Evolutionary conservation across 2,888 invertebrate species (phyloP).

Genomic region (Tubiluchus corallicola): DNA sequence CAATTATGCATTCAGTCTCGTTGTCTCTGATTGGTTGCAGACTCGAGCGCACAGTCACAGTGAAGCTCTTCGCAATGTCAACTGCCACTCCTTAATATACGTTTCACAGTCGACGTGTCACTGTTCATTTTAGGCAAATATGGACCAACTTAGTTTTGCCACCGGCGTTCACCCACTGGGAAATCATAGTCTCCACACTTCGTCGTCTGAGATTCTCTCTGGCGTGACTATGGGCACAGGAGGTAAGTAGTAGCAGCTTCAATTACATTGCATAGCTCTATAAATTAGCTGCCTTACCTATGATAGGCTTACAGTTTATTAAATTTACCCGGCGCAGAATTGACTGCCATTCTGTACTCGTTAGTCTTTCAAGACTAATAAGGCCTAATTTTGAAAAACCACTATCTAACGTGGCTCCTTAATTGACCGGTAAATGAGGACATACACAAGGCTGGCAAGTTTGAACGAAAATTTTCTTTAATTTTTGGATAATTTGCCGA

Average conservation of each 20-base stretch:
- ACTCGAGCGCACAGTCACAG: too few relatives aligned
- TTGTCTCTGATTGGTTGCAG: too few relatives aligned
- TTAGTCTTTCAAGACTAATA: neutral
- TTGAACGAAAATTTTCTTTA: too few relatives aligned
- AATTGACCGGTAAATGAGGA: too few relatives aligned
- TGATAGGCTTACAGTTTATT: conserved; percentile 19
- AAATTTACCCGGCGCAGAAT: conserved; percentile 19
- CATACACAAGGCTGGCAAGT: too few relatives aligned
- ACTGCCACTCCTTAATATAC: too few relatives aligned
- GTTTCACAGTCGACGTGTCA: too few relatives aligned
- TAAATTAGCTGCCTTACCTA: conserved; percentile 16
- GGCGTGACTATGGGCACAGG: neutral
- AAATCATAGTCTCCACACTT: neutral
- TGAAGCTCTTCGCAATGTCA: too few relatives aligned
- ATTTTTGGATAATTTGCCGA: too few relatives aligned
- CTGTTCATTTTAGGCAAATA: neutral
- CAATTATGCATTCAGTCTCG: too few relatives aligned
- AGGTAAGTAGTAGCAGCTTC: neutral
- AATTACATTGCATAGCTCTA: neutral
- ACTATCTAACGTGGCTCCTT: too few relatives aligned
- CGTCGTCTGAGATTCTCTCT: neutral
- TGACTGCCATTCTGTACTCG: conserved; percentile 4
- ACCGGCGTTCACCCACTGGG: neutral
- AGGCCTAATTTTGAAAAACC: neutral
- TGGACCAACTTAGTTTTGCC: neutral